Conservation (phyloP, 2,113 vertebrate genomes). For the Vanacampus margaritifer region DNA sequence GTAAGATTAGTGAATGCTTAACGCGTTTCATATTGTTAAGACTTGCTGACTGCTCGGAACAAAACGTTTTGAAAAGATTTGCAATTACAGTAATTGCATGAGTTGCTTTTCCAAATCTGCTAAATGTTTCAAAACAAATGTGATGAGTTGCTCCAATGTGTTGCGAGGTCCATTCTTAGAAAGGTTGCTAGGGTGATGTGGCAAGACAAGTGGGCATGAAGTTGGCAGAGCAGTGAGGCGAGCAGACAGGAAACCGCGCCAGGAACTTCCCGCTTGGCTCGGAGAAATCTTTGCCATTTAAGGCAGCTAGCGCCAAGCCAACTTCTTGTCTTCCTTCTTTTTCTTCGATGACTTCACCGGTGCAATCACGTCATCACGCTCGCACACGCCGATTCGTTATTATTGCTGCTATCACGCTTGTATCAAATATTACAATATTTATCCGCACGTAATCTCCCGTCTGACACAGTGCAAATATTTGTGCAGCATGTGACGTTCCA, state of each 20-base stretch:
- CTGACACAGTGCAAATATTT: constrained; percentile 1
- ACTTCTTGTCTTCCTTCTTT: neutral
- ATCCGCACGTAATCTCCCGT: neutral
- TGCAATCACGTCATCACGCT: neutral
- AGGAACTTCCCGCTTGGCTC: neutral
- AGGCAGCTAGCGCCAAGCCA: neutral
- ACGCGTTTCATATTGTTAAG: too few species aligned
- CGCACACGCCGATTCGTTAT: neutral
- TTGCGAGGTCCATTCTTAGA: too few species aligned
- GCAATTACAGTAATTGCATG: too few species aligned
- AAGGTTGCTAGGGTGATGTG: too few species aligned
- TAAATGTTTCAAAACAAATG: too few species aligned
- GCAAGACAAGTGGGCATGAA: neutral
- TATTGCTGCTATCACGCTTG: neutral
- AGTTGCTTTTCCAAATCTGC: too few species aligned
- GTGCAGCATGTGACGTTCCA: neutral
- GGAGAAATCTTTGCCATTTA: neutral
- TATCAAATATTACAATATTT: neutral
- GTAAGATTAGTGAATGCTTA: too few species aligned
- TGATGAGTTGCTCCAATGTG: too few species aligned
- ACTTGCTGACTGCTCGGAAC: too few species aligned
- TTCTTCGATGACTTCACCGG: neutral
- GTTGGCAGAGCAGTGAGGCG: neutral
- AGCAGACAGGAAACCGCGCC: neutral
- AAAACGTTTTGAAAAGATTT: too few species aligned